Evolutionary conservation across 2,113 vertebrate genomes (phyloP), one percentile per base, ranked within the genome.

Genomic region (Melanostigma gelatinosum): DNA sequence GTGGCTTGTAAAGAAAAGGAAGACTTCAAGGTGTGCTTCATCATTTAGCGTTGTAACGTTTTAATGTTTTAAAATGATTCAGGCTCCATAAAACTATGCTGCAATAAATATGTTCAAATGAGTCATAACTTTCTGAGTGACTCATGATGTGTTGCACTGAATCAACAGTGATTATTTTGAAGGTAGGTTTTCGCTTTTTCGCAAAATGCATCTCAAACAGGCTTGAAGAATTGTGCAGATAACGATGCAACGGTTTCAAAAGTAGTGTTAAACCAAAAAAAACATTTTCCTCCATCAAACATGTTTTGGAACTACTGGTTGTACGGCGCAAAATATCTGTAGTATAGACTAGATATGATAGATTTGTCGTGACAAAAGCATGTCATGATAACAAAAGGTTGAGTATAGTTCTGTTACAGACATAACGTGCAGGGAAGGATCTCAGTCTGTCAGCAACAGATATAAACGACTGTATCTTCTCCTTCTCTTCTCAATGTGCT

Each of bases 121-220:
- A 77, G n/a, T 58, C 68, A 36, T 65, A 34, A 36, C 46, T 64
- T 80, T 54, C 22, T 10, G 38, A 83, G 52, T 36, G 13, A 46
- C 36, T 54, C 36, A 8, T 29, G 63, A 34, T 54, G 58, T 36
- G 54, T 60, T 77, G 36, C 6, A 57, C 46, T 76, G 57, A 32
- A 38, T 70, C 40, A 32, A 11, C 6, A 54, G 27, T 48, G 70
- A 64, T 83, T 46, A 65, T 40, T 69, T 61, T 48, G 5, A 38
- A 74, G 62, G 27, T 1, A 40, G 48, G 9, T 65, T 66, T 64
- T 64, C 6, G 18, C 60, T 70, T 20, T 20, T 27, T 38, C 68
- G 55, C 29, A 67, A 67, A 80, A 48, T 3, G 15, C 65, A 57
- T 72, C 38, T 77, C 42, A 29, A 27, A 34, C 38, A 69, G 27